Evolutionary conservation across 2,113 vertebrate genomes (phyloP), one percentile per base, ranked within the genome.

Genomic region (Xiphophorus couchianus): DNA sequence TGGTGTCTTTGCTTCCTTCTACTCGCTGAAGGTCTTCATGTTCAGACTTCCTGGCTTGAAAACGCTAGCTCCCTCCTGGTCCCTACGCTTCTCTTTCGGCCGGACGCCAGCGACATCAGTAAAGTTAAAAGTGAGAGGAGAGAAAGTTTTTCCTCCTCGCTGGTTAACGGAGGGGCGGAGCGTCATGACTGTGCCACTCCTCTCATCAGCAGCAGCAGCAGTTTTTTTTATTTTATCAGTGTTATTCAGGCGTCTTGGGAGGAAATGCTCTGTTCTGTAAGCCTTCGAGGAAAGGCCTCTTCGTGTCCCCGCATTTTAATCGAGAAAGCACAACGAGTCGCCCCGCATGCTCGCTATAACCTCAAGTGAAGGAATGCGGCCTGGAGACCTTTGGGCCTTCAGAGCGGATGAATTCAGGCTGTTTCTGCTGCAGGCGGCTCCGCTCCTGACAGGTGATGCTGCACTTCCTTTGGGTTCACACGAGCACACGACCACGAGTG

Each of bases 331-430:
- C 27, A 28, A 76, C 72, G 51, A 82, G 69, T 75, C 83, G 66
- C 75, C 80, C 87, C 76, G 62, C 91, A 88, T 90, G 90, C 82
- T 87, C 87, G 37, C 67, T 72, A 79, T 86, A 82, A 85, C 74
- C 88, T 44, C 31, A 67, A 28, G 19, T 62, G 71, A 69, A 80
- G 78, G 84, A 87, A 87, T 89, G 75, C 37, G 15, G 78, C 62
- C 51, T 51, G 62, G 65, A 54, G 66, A 83, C 81, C 27, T 25
- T 78, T 58, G 12, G 77, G 39, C 61, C 14, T 33, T 61, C 69
- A 64, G 73, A 31, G 65, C 31, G 81, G 71, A 81, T 66, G 29
- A 33, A 63, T 64, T 48, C 25, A 42, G 60, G 60, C 62, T 33
- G 19, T 37, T 69, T 69, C 27, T 37, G 30, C 69, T 62, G 33